phyloP scores from a whole-genome alignment of 2,888 invertebrate species.

The Alviniconcha strummeri region DNA sequence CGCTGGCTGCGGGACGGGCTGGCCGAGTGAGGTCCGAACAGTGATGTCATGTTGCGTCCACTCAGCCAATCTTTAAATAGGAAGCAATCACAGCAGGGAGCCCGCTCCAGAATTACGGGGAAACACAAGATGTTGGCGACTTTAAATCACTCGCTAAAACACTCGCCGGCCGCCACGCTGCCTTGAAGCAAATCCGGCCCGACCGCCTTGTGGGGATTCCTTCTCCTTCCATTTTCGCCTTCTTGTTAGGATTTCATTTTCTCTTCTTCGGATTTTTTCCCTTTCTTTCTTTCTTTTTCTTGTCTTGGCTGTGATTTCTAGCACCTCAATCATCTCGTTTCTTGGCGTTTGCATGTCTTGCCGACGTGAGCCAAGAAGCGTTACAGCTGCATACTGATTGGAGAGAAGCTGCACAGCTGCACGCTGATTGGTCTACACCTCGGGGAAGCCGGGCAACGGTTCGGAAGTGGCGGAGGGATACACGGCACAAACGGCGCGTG shows the following conservation, averaged over 20 bases:
- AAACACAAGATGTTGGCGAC: neutral
- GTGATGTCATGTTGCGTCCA: conserved; percentile 22
- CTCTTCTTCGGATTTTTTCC: too few relatives aligned
- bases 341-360: neutral
- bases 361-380: conserved; percentile 3
- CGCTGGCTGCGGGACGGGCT: too few relatives aligned
- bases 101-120: too few relatives aligned
- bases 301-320: neutral
- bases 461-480: neutral
- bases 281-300: too few relatives aligned
- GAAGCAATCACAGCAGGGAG: neutral
- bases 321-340: neutral
- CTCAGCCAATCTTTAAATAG: conserved; percentile 15
- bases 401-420: conserved; percentile 9
- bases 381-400: conserved; percentile 14
- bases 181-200: neutral
- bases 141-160: conserved; percentile 20
- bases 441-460: neutral
- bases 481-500: conserved; percentile 6
- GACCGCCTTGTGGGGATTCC: too few relatives aligned
- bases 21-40: too few relatives aligned
- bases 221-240: too few relatives aligned
- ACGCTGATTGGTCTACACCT: conserved; percentile 8
- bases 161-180: neutral
- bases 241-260: too few relatives aligned